Evolutionary conservation across 2,888 invertebrate species (phyloP).

Genomic region (Hypsopygia costalis): DNA sequence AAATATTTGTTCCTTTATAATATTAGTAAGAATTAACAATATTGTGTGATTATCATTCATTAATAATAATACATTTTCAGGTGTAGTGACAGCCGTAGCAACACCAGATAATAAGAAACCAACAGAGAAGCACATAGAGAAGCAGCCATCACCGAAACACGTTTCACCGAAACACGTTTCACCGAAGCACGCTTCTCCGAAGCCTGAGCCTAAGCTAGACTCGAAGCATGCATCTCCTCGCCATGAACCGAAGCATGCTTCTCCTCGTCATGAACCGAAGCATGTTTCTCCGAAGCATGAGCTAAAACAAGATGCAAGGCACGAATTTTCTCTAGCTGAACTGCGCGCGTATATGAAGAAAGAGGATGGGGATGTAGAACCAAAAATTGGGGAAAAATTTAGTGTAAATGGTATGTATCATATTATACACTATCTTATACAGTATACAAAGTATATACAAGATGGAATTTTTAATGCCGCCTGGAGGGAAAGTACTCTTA

Average conservation of each 20-base stretch:
- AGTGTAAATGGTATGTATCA: constrained; percentile 56
- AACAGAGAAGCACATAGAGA: constrained; percentile 14
- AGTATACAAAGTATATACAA: no score
- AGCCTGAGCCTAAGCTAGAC: constrained; percentile 17
- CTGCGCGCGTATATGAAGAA: constrained; percentile 17
- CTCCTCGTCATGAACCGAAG: no score
- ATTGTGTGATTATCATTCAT: no score
- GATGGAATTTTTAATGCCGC: no score
- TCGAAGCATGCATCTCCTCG: constrained; percentile 16
- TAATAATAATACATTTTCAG: constrained; percentile 19
- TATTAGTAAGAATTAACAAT: no score
- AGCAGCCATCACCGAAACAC: constrained; percentile 9
- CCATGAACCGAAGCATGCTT: constrained; percentile 11
- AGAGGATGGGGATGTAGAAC: constrained; percentile 24
- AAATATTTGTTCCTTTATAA: no score
- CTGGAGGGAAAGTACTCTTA: no score
- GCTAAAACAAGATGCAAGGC: neutral
- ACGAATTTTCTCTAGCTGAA: constrained; percentile 9
- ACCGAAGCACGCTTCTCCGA: constrained; percentile 20
- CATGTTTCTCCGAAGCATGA: neutral
- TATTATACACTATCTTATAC: no score
- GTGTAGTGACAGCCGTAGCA: constrained; percentile 45
- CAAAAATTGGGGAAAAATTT: constrained; percentile 35
- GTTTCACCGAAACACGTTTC: constrained; percentile 19
- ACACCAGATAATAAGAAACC: constrained; percentile 25